Evolutionary conservation across 2,888 invertebrate genomes (phyloP), one percentile per base, ranked within the genome.

Genomic region (Caenorhabditis macrosperma): DNA sequence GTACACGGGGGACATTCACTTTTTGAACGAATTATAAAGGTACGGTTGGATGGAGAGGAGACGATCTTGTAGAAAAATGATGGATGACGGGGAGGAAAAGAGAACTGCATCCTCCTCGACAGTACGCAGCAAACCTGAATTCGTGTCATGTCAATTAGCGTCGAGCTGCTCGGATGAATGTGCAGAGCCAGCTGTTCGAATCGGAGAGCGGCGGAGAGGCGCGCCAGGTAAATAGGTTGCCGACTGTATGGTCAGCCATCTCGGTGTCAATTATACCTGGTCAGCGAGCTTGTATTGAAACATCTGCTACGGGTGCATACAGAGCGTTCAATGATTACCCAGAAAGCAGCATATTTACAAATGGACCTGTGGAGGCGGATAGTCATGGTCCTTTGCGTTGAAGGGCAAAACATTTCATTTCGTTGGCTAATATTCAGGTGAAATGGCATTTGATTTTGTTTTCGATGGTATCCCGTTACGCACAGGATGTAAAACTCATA

Each of bases 211-310:
- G 38, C 38, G 38, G 44, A 44, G 17, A n/a, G 44, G 61, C 74
- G 64, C 74, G 59, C 64, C 74, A 74, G 64, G 74, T 64, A 64
- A 74, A 74, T 74, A 74, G 64, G 64, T 46, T 55, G 48, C 63
- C 74, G 55, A 46, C 64, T 76, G 63, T 76, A 76, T 68, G 61
- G 67, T 76, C 68, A 67, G 76, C 61, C 50, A 61, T 63, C 55
- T 52, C 68, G 59, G 64, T 52, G 74, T 74, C 74, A 64, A 76
- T 76, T 76, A 76, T 61, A 77, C 68, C 63, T 69, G 67, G 63
- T 22, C 63, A 72, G 26, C 54, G 63, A 61, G 60, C 61, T 48
- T 48, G 68, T 77, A 77, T 68, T 77, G 76, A 77, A 77, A 77
- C 76, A 77, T 77, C 76, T 77, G 76, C 68, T 59, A 41, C 41